Percentiles rank a stretch among this genome's conserved stretches.
Evolutionary conservation across 2,888 invertebrate genomes (phyloP).

Genomic region (Hoplodrina blanda): DNA sequence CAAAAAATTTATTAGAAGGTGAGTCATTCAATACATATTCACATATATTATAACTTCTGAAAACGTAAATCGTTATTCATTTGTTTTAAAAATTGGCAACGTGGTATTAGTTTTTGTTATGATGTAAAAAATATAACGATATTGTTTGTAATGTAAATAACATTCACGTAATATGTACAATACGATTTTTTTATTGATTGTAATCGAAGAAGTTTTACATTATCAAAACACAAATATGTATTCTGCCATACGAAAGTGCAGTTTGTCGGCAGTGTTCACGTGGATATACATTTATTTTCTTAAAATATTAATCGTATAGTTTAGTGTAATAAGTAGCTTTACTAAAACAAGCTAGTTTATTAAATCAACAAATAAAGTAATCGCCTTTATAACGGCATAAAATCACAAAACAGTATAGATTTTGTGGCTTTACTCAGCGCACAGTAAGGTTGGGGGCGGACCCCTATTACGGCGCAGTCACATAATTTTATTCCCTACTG

Average conservation of each 20-base stretch:
- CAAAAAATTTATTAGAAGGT: conserved; percentile 99
- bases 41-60: not conserved
- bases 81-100: conserved; percentile 1
- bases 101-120: not conserved
- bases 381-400: conserved; percentile 10
- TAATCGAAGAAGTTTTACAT: too few relatives aligned
- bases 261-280: too few relatives aligned
- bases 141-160: conserved; percentile 5
- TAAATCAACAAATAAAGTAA: conserved; percentile 18
- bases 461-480: conserved; percentile 46
- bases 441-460: conserved; percentile 46
- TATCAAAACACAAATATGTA: too few relatives aligned
- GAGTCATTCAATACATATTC: conserved; percentile 58
- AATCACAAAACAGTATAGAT: conserved; percentile 18
- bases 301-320: too few relatives aligned
- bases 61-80: not conserved
- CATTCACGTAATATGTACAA: not conserved
- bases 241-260: too few relatives aligned
- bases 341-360: not conserved
- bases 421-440: conserved; percentile 24
- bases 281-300: too few relatives aligned
- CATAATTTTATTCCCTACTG: conserved; percentile 70
- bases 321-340: too few relatives aligned
- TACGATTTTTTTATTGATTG: too few relatives aligned
- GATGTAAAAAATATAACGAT: not conserved